These are phyloP conservation scores for Drosophila kanekoi DNA, from an alignment of 2,888 invertebrate genomes.

Conservation along the genomic window DNA sequence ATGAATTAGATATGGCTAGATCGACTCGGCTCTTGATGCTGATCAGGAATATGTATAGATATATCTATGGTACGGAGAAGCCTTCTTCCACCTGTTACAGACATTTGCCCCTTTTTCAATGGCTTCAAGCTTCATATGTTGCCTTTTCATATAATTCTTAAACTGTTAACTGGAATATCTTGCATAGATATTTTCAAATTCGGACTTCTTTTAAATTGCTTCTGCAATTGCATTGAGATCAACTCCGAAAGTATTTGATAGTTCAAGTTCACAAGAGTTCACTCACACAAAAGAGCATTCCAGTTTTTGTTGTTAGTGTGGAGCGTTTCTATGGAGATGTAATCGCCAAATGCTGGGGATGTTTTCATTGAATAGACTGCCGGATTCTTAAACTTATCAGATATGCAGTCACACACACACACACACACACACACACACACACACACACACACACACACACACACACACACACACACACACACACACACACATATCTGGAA, in stretches of 20 bases:
- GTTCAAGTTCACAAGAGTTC: background rate
- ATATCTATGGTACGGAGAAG: too few species aligned
- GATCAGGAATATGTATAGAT: too few species aligned
- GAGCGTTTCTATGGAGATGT: conserved; percentile 65
- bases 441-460: conserved; percentile 27
- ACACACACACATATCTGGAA: conserved; percentile 17
- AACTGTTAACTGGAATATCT: too few species aligned
- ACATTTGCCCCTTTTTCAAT: too few species aligned
- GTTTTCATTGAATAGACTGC: conserved; percentile 51
- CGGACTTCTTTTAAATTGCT: too few species aligned
- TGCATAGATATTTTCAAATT: too few species aligned
- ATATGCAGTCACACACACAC: conserved; percentile 31
- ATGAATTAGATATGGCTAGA: too few species aligned
- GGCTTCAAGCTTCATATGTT: too few species aligned
- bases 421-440: conserved; percentile 28
- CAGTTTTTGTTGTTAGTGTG: conserved; percentile 30
- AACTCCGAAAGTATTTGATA: background rate
- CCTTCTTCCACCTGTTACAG: too few species aligned
- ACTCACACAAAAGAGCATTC: conserved; percentile 26
- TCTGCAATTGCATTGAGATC: background rate
- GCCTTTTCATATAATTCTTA: too few species aligned
- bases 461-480: conserved; percentile 28
- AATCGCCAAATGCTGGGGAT: conserved; percentile 29
- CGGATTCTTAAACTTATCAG: conserved; percentile 65
- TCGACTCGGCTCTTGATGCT: too few species aligned